A percentile compares a stretch with the other conserved stretches of the same genome.
Evolutionary conservation across 2,888 invertebrate species (phyloP).

Genomic region (Epinotia brunnichana): DNA sequence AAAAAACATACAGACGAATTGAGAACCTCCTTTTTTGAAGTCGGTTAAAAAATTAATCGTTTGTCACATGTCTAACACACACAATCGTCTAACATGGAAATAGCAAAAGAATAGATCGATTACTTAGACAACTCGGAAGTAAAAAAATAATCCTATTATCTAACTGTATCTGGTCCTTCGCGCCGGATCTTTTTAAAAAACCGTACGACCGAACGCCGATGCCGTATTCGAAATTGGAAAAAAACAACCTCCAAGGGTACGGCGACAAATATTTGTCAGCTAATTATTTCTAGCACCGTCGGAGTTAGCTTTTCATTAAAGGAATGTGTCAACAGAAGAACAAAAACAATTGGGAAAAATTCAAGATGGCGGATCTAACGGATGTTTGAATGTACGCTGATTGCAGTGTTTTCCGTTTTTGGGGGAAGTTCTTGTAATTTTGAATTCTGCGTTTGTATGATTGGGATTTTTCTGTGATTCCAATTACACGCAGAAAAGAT

Average conservation of each 20-base stretch:
- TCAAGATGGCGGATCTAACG: conserved; percentile 28
- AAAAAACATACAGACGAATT: too few relatives aligned
- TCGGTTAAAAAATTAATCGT: too few relatives aligned
- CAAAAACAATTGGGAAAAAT: conserved; percentile 38
- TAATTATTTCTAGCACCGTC: conserved; percentile 43
- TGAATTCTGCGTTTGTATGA: background rate
- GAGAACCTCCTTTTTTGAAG: too few relatives aligned
- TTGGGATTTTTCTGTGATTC: background rate
- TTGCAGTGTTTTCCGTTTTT: conserved; percentile 1
- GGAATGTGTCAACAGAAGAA: conserved; percentile 48
- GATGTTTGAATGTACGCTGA: conserved; percentile 3
- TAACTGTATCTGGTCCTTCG: background rate
- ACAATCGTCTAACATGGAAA: too few relatives aligned
- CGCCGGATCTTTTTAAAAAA: conserved; percentile 8
- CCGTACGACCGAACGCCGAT: conserved; percentile 10
- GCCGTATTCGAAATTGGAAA: conserved; percentile 30
- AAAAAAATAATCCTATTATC: background rate
- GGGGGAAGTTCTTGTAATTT: background rate
- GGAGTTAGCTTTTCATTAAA: conserved; percentile 51
- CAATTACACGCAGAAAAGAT: too few relatives aligned
- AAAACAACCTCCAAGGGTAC: conserved; percentile 30
- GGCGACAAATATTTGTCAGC: conserved; percentile 45
- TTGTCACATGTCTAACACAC: too few relatives aligned
- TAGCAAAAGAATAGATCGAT: too few relatives aligned
- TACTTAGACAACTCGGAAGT: background rate